Conservation (phyloP, 2,888 invertebrate genomes). For the Tribolium freemani region DNA sequence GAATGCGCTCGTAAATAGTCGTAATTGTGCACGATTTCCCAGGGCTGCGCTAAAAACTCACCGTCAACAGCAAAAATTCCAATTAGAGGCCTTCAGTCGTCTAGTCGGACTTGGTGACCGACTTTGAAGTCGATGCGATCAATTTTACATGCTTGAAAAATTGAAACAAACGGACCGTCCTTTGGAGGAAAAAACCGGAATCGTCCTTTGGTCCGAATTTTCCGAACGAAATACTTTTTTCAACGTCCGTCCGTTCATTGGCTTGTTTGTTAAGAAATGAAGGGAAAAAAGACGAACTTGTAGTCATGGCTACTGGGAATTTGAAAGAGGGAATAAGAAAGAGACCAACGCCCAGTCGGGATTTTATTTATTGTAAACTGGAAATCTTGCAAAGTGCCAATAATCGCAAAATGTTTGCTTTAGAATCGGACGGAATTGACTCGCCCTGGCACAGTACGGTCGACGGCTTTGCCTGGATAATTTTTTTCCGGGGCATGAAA, state of each 20-base stretch:
- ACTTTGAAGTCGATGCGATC: slow-evolving; percentile 25
- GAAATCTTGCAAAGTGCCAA: slow-evolving; percentile 27
- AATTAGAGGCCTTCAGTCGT: not conserved
- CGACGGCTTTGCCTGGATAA: not conserved
- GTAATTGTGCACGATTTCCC: slow-evolving; percentile 23
- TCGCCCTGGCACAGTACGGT: not conserved
- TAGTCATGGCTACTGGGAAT: slow-evolving; percentile 30
- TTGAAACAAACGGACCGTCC: slow-evolving; percentile 28
- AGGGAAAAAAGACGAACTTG: slow-evolving; percentile 33
- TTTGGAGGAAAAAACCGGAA: slow-evolving; percentile 9
- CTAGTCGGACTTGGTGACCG: not conserved
- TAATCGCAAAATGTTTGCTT: slow-evolving; percentile 19
- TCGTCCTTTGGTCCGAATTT: slow-evolving; percentile 15
- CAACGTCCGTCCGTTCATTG: slow-evolving; percentile 18
- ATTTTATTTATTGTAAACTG: slow-evolving; percentile 34
- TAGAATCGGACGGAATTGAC: slow-evolving; percentile 2
- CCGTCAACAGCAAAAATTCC: slow-evolving; percentile 25
- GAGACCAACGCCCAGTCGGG: slow-evolving; percentile 18
- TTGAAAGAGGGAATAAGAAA: slow-evolving; percentile 27
- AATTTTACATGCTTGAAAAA: slow-evolving; percentile 29
- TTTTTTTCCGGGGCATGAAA: not conserved
- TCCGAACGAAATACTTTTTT: slow-evolving; percentile 25
- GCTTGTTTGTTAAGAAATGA: slow-evolving; percentile 36
- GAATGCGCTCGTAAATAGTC: slow-evolving; percentile 22
- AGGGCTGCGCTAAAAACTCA: slow-evolving; percentile 19